phyloP scores from a whole-genome alignment of 1,140 invertebrate species.

The Zaprionus lachaisei region DNA sequence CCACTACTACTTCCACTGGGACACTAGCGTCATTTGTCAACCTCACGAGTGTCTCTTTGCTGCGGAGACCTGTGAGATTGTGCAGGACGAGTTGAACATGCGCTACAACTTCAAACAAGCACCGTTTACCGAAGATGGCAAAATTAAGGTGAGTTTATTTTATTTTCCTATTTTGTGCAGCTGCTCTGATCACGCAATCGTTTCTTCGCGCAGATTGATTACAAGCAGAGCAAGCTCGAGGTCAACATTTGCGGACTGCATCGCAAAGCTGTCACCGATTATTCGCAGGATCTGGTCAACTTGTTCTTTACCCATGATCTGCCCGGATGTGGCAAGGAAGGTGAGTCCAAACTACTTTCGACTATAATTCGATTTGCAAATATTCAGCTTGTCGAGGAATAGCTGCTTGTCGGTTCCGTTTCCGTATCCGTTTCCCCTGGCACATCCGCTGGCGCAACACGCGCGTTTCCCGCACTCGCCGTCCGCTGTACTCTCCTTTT shows the following conservation, averaged over 20 bases:
- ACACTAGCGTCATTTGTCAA: constrained; percentile 85
- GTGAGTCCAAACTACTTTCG: constrained; percentile 46
- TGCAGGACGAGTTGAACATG: constrained; percentile 63
- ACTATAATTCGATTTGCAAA: constrained; percentile 64
- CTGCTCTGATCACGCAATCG: background rate
- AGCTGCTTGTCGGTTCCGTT: constrained; percentile 62
- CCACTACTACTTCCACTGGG: constrained; percentile 85
- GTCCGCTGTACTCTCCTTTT: constrained; percentile 50
- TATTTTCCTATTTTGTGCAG: background rate
- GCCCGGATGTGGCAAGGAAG: constrained; percentile 68
- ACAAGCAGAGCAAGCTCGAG: constrained; percentile 51
- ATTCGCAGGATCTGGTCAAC: constrained; percentile 80
- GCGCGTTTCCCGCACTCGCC: constrained; percentile 57
- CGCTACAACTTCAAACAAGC: constrained; percentile 69
- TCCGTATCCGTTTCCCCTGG: constrained; percentile 59
- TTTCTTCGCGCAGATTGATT: constrained; percentile 54
- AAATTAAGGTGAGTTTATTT: constrained; percentile 65
- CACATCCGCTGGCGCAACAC: constrained; percentile 61
- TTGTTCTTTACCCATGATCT: constrained; percentile 75
- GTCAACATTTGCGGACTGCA: constrained; percentile 70
- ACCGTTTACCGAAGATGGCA: constrained; percentile 67
- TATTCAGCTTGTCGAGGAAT: constrained; percentile 24
- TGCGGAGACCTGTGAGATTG: constrained; percentile 72
- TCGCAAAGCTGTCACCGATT: constrained; percentile 77
- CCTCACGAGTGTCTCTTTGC: constrained; percentile 71